These are phyloP conservation scores for Microcebus murinus DNA, from an alignment of 2,113 vertebrate genomes.

Conservation along the genomic window DNA sequence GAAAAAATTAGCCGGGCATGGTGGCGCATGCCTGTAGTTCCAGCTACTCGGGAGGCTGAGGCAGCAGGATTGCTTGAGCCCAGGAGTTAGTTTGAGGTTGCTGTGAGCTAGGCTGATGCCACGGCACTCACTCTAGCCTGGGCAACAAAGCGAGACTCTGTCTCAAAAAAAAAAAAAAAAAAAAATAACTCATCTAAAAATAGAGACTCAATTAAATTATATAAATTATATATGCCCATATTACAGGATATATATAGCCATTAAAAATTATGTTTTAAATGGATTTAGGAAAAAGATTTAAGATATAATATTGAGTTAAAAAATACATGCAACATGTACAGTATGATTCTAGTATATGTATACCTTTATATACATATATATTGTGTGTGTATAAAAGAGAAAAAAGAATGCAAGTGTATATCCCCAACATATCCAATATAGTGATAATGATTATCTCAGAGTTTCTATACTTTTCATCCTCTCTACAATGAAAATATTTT, in stretches of 20 bases:
- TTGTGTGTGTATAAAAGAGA: not conserved
- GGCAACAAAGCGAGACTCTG: too few species aligned
- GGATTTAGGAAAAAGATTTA: conserved; percentile 27
- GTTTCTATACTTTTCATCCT: not conserved
- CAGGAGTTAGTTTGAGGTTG: too few species aligned
- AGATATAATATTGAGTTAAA: not conserved
- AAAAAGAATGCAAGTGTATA: not conserved
- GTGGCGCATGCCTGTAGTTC: too few species aligned
- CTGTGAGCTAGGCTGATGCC: too few species aligned
- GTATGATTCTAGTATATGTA: not conserved
- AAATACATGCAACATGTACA: not conserved
- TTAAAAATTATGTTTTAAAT: conserved; percentile 20
- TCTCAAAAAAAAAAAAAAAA: conserved; percentile 25
- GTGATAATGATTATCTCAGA: not conserved
- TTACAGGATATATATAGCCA: not conserved
- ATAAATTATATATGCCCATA: not conserved
- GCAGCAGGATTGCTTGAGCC: too few species aligned
- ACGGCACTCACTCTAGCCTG: too few species aligned
- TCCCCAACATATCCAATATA: not conserved
- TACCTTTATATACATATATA: not conserved
- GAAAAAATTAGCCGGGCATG: too few species aligned
- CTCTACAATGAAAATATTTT: not conserved
- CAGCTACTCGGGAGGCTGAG: too few species aligned
- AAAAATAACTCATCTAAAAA: not conserved
- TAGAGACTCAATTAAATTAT: not conserved